Base-by-base conservation (phyloP, 2,797 vertebrate species). In the Manis pentadactyla region DNA sequence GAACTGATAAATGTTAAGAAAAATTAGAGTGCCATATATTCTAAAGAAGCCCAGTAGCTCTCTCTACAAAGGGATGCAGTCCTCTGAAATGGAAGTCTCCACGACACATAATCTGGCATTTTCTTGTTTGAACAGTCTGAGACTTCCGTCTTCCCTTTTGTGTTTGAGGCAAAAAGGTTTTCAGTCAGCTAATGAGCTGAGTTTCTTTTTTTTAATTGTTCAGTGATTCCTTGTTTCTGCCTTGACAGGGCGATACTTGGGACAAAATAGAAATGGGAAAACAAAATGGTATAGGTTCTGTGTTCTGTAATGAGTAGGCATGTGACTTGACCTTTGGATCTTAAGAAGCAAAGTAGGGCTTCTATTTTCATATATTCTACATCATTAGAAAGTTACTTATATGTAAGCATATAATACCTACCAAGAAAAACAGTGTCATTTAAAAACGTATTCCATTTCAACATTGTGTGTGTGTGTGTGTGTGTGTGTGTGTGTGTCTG, bases 201-300 rank as follows among this genome's bases (percentile, higher is more conserved):
- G 31, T n/a, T 82, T 15, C 57, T 25, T 81, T 59, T 73, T 25
- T 57, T 46, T 18, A 42, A 87, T n/a, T 37, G 19, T 68, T 73
- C 53, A 29, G 49, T 81, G 78, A 69, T 71, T 34, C 29, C 53
- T 81, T 81, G 78, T 89, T 86, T 91, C 74, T 68, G 12, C 23
- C 4, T 64, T 31, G 55, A 74, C n/a, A 42, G 75, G 61, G 27
- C 55, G 14, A 87, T 92, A 53, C 64, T 69, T 90, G 82, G 69
- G 82, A 71, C 78, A 88, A 53, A 86, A 57, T n/a, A n/a, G 31
- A 61, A 95, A 68, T 49, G 34, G 74, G 69, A 61, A 31, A 39
- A 39, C n/a, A 59, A 94, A 55, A 61, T 69, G 39, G 59, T 87
- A 17, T 75, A 69, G 81, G n/a, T 84, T 74, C n/a, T 95, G 31